Conservation (phyloP, 2,888 invertebrate genomes). For the Cephonodes hylas region DNA sequence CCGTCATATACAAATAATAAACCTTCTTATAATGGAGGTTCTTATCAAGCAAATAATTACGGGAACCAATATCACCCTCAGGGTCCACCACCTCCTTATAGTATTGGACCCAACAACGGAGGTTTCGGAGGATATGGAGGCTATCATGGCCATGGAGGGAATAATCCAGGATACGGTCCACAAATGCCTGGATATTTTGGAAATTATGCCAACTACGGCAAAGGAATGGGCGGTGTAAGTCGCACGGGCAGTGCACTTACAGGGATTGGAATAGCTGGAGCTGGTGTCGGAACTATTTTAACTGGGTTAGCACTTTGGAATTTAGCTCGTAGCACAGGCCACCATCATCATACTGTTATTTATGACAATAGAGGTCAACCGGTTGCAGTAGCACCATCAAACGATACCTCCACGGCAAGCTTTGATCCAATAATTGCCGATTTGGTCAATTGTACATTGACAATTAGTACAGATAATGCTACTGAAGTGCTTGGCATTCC, state of each 20-base stretch:
- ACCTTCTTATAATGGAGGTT: constrained; percentile 29
- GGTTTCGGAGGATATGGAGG: constrained; percentile 32
- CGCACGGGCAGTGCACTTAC: constrained; percentile 58
- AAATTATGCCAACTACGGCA: constrained; percentile 50
- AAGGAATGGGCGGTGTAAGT: constrained; percentile 58
- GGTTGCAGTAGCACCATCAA: constrained; percentile 64
- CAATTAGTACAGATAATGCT: constrained; percentile 60
- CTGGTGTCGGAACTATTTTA: constrained; percentile 71
- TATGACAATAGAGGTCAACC: constrained; percentile 75
- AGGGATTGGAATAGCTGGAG: constrained; percentile 72
- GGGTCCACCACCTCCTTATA: constrained; percentile 62
- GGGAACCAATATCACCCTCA: constrained; percentile 55
- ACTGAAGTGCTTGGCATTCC: constrained; percentile 75
- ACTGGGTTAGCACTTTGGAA: constrained; percentile 78
- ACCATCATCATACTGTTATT: constrained; percentile 67
- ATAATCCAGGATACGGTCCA: constrained; percentile 49
- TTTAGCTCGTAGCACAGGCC: constrained; percentile 71
- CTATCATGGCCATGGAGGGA: constrained; percentile 44
- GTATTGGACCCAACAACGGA: constrained; percentile 43
- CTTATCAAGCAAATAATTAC: constrained; percentile 38
- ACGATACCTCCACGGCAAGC: constrained; percentile 46
- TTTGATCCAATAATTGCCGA: constrained; percentile 65
- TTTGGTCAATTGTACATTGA: constrained; percentile 71
- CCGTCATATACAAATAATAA: constrained; percentile 22
- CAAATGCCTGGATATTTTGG: constrained; percentile 72